Conservation (phyloP, 2,888 invertebrate genomes). For the Dryobota labecula region DNA sequence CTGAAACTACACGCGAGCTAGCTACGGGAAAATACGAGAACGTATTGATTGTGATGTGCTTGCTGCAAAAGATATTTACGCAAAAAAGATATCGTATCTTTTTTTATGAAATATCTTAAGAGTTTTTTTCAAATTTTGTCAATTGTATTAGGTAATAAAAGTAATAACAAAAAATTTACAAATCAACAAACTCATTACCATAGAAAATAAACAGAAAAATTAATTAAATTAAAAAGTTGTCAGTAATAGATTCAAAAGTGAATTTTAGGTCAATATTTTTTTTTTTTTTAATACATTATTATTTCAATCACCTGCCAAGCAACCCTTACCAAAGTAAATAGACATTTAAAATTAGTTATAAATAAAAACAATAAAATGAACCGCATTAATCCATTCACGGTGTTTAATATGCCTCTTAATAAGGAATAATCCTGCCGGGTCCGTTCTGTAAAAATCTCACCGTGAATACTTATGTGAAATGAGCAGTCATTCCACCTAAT, state of each 20-base stretch:
- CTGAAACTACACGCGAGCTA: constrained; percentile 81
- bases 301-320: constrained; percentile 20
- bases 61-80: neutral
- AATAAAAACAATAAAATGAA: neutral
- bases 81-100: neutral
- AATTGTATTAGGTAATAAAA: neutral
- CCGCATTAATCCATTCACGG: neutral
- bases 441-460: too few species aligned
- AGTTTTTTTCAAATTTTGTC: neutral
- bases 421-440: too few species aligned
- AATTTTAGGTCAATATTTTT: neutral
- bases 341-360: constrained; percentile 16
- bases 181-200: neutral
- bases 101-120: neutral
- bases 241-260: neutral
- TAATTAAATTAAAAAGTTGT: neutral
- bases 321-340: neutral
- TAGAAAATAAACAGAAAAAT: neutral
- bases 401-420: neutral
- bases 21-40: constrained; percentile 34
- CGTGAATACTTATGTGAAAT: too few species aligned
- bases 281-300: constrained; percentile 4
- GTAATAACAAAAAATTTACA: neutral
- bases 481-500: too few species aligned
- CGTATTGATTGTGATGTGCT: constrained; percentile 44